These are phyloP conservation scores for Chaetorhynchus papuensis DNA, from an alignment of 2,113 vertebrate genomes.

Conservation along the genomic window DNA sequence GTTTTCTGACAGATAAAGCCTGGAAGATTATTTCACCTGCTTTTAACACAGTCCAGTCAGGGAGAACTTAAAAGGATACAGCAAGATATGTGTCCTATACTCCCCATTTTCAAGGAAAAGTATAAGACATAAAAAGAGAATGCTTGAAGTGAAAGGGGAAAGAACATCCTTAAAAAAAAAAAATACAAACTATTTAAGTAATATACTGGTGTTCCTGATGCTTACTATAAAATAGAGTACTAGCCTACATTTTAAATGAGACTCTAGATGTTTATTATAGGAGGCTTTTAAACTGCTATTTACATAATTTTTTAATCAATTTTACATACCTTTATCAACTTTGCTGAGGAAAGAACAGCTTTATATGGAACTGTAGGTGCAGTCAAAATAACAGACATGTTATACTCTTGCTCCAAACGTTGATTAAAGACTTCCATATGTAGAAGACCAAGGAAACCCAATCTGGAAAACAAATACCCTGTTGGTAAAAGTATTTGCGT, in stretches of 20 bases:
- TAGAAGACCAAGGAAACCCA: constrained; percentile 94
- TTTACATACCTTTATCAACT: constrained; percentile 87
- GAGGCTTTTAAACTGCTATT: background rate
- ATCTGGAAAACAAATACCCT: constrained; percentile 58
- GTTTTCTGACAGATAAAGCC: background rate
- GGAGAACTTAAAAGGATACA: background rate
- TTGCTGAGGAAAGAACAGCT: constrained; percentile 86
- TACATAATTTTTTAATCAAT: background rate
- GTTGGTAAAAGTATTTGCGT: background rate
- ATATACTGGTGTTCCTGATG: background rate
- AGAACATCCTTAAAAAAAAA: background rate
- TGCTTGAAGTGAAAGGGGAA: background rate
- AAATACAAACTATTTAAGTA: background rate
- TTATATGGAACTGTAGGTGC: constrained; percentile 94
- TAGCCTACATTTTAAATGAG: background rate
- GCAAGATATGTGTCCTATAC: background rate
- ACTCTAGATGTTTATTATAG: background rate
- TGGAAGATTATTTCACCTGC: background rate
- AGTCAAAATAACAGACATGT: constrained; percentile 91
- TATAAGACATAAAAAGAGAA: background rate
- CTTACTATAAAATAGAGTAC: background rate
- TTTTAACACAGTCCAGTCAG: background rate
- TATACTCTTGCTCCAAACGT: constrained; percentile 93
- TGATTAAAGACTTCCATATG: constrained; percentile 99
- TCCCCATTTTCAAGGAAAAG: background rate